Conservation (phyloP, 2,113 vertebrate genomes). For the Beaufortia kweichowensis region DNA sequence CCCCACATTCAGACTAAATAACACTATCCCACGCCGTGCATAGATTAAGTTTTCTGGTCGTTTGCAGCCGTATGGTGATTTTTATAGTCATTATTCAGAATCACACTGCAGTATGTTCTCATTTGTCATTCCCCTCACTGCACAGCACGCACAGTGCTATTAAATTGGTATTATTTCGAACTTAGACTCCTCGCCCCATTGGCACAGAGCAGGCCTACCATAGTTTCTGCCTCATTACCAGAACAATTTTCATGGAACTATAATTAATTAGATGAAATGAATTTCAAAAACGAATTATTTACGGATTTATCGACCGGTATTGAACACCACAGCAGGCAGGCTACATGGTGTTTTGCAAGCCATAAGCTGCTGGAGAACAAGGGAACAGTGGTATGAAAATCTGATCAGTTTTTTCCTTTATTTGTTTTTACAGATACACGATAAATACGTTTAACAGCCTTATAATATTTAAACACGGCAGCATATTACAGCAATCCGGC, state of each 20-base stretch:
- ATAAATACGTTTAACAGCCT: too few species aligned
- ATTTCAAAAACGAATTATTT: conserved; percentile 80
- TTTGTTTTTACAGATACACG: too few species aligned
- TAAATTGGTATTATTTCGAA: conserved; percentile 30
- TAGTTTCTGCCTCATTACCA: conserved; percentile 25
- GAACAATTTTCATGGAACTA: conserved; percentile 54
- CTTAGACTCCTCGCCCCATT: conserved; percentile 24
- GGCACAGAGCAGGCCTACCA: background rate
- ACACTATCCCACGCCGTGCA: background rate
- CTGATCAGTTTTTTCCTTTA: too few species aligned
- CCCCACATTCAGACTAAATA: background rate
- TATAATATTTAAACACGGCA: too few species aligned
- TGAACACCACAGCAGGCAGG: conserved; percentile 70
- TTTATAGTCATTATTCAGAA: conserved; percentile 21
- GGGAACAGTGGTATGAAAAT: conserved; percentile 24
- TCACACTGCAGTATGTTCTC: conserved; percentile 13
- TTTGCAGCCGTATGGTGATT: background rate
- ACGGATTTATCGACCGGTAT: conserved; percentile 76
- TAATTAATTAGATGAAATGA: conserved; percentile 77
- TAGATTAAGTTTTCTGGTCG: conserved; percentile 4
- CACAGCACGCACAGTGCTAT: conserved; percentile 13
- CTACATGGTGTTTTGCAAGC: conserved; percentile 68
- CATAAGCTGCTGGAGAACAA: conserved; percentile 66
- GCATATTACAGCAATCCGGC: too few species aligned
- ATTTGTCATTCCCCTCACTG: conserved; percentile 30